Percentiles rank a stretch among this genome's conserved stretches.
These are phyloP conservation scores for Antheraea yamamai DNA, from an alignment of 2,888 invertebrate genomes.

Conservation along the genomic window DNA sequence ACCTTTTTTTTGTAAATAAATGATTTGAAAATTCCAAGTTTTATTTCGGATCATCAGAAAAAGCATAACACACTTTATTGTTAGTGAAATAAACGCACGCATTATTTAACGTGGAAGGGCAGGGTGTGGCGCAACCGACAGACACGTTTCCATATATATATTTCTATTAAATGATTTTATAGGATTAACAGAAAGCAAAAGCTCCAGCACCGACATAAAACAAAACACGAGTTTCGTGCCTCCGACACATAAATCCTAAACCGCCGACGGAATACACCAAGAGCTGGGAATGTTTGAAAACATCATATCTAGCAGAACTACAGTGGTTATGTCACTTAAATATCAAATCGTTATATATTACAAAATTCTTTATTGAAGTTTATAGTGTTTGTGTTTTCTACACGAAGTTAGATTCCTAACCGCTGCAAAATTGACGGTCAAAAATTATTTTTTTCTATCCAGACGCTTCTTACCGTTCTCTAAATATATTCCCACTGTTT, in stretches of 20 bases:
- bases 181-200: conserved; percentile 36
- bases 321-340: not conserved
- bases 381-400: no score
- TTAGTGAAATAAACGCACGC: not conserved
- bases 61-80: not conserved
- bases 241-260: conserved; percentile 54
- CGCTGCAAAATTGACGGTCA: no score
- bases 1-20: not conserved
- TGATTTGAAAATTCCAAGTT: not conserved
- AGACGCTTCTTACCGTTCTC: no score
- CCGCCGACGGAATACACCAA: conserved; percentile 42
- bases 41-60: not conserved
- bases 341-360: not conserved
- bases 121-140: not conserved
- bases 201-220: conserved; percentile 43
- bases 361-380: no score
- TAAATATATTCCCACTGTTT: no score
- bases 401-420: no score
- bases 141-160: conserved; percentile 2
- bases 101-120: not conserved
- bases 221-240: conserved; percentile 38
- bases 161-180: conserved; percentile 23
- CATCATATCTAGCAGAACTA: not conserved
- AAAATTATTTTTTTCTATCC: no score
- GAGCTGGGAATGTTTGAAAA: not conserved